Percentiles rank a stretch among this genome's conserved stretches.
phyloP scores from a whole-genome alignment of 2,113 vertebrate genomes.

The Psettodes erumei region DNA sequence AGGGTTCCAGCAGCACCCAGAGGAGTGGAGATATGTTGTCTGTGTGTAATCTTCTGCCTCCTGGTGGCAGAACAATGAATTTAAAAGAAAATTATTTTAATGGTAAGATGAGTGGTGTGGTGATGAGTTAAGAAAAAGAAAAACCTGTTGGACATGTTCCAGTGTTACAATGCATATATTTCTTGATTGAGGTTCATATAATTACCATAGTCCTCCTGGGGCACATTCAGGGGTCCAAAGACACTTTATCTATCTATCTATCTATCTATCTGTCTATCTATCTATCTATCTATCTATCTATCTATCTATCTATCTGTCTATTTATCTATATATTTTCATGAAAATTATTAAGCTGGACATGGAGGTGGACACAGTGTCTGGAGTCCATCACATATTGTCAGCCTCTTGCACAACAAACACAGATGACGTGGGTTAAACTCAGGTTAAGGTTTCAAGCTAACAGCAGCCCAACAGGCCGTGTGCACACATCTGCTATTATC shows the following conservation, averaged over 20 bases:
- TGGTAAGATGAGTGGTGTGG: neutral
- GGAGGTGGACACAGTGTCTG: neutral
- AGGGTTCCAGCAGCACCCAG: neutral
- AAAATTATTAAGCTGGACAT: neutral
- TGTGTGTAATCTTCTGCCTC: conserved; percentile 25
- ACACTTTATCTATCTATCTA: too few relatives aligned
- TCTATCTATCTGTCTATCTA: too few relatives aligned
- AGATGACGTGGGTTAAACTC: conserved; percentile 20
- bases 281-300: too few relatives aligned
- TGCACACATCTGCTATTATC: conserved; percentile 1
- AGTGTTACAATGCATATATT: neutral
- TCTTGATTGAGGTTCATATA: neutral
- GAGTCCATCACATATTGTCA: neutral
- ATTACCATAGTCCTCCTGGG: neutral
- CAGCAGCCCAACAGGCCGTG: neutral
- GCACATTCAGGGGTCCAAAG: neutral
- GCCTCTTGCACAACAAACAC: conserved; percentile 2
- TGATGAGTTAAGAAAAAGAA: neutral
- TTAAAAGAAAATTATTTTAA: neutral
- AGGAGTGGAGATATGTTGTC: neutral
- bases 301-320: too few relatives aligned
- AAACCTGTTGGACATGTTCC: neutral
- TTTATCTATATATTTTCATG: too few relatives aligned
- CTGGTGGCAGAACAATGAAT: conserved; percentile 42
- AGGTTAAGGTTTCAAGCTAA: conserved; percentile 9